Percentiles rank a stretch among this genome's conserved stretches.
Evolutionary conservation across 1,140 invertebrate genomes (phyloP).

Genomic region (Aleiodes sp.): DNA sequence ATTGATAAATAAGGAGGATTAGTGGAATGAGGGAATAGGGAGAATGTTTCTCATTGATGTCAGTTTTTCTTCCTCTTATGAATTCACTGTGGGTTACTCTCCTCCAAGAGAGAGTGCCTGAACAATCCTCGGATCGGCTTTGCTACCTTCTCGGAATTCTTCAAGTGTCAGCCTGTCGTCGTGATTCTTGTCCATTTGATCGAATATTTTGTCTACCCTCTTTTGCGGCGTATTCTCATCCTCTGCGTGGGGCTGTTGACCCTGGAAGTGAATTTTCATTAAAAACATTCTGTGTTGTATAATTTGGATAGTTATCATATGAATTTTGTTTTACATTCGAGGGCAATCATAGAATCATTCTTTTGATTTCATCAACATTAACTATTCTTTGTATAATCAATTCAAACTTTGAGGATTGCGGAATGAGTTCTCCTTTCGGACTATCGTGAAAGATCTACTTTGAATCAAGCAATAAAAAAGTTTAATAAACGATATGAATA

Average conservation of each 20-base stretch:
- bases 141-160: constrained; percentile 98
- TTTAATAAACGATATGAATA: no score
- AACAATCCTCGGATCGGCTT: constrained; percentile 97
- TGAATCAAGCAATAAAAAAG: no score
- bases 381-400: no score
- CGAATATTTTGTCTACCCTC: constrained; percentile 96
- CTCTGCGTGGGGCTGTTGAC: constrained; percentile 87
- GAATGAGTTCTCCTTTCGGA: no score
- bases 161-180: constrained; percentile 96
- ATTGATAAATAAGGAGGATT: neutral
- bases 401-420: no score
- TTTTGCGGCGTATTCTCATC: constrained; percentile 96
- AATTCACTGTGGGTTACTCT: constrained; percentile 66
- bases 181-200: constrained; percentile 99
- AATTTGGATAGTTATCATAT: no score
- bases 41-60: neutral
- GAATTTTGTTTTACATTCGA: no score
- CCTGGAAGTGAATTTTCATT: constrained; percentile 67
- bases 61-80: neutral
- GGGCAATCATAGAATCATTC: no score
- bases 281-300: constrained; percentile 15
- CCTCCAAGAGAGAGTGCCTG: constrained; percentile 88
- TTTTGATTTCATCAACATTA: no score
- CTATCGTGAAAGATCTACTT: no score
- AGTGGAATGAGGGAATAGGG: neutral